Evolutionary conservation across 2,888 invertebrate genomes (phyloP).

Genomic region (Dryadula phaetusa): DNA sequence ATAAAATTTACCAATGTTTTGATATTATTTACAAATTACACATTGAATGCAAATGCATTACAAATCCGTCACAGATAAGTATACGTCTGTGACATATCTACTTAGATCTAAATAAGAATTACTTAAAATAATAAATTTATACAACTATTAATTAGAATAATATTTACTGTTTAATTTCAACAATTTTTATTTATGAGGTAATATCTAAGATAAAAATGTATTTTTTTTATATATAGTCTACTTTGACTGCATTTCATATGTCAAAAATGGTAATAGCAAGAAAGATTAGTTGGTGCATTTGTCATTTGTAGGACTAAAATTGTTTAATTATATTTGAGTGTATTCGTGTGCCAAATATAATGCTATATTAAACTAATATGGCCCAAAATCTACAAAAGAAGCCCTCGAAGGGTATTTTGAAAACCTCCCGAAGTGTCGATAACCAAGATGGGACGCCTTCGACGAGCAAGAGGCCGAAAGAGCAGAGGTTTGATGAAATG

Average conservation of each 20-base stretch:
- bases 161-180: neutral
- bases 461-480: constrained; percentile 80
- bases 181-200: neutral
- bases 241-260: constrained; percentile 13
- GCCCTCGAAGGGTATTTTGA: constrained; percentile 95
- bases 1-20: neutral
- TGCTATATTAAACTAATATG: constrained; percentile 74
- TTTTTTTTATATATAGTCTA: constrained; percentile 4
- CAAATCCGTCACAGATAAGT: neutral
- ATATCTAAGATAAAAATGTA: neutral
- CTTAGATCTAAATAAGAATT: too few species aligned
- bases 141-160: neutral
- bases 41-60: neutral
- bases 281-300: constrained; percentile 33
- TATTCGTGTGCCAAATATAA: constrained; percentile 49
- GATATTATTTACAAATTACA: neutral
- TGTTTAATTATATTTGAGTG: constrained; percentile 31
- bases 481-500: constrained; percentile 98
- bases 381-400: constrained; percentile 92
- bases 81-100: too few species aligned
- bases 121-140: too few species aligned
- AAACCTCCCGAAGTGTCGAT: constrained; percentile 96
- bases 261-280: constrained; percentile 25
- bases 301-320: constrained; percentile 33
- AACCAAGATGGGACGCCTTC: constrained; percentile 81